phyloP scores from a whole-genome alignment of 2,113 vertebrate species.

The Myotis yumanensis region DNA sequence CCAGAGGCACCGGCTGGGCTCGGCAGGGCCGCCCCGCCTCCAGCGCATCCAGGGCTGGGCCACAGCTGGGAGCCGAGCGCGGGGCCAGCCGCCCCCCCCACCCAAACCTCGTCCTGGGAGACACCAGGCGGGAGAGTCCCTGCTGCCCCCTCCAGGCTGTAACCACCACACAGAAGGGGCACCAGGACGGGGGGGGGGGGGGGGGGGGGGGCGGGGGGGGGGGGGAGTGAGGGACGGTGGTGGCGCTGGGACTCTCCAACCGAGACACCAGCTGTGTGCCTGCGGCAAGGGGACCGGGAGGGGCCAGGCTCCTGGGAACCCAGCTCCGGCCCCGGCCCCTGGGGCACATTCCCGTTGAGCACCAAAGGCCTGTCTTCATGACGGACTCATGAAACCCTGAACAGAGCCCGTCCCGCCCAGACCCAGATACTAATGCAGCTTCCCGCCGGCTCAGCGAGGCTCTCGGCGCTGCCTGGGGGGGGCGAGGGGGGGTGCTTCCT shows the following conservation, averaged over 20 bases:
- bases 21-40: no score
- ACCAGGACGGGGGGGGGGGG: not conserved
- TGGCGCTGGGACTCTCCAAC: not conserved
- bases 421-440: conserved; percentile 22
- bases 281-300: no score
- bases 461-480: not conserved
- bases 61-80: not conserved
- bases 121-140: no score
- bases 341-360: no score
- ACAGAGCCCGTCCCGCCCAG: not conserved
- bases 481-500: not conserved
- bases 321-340: no score
- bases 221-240: no score
- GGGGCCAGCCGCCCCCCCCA: rapidly evolving
- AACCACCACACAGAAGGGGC: not conserved
- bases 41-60: not conserved
- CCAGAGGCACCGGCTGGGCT: not conserved
- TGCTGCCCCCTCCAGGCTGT: not conserved
- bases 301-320: no score
- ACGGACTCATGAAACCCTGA: not conserved
- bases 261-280: no score
- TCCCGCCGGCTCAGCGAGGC: not conserved
- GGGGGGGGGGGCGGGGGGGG: no score
- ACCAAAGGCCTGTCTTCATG: no score
- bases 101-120: not conserved